phyloP scores from a whole-genome alignment of 2,113 vertebrate species.

The Centropus unirufus region DNA sequence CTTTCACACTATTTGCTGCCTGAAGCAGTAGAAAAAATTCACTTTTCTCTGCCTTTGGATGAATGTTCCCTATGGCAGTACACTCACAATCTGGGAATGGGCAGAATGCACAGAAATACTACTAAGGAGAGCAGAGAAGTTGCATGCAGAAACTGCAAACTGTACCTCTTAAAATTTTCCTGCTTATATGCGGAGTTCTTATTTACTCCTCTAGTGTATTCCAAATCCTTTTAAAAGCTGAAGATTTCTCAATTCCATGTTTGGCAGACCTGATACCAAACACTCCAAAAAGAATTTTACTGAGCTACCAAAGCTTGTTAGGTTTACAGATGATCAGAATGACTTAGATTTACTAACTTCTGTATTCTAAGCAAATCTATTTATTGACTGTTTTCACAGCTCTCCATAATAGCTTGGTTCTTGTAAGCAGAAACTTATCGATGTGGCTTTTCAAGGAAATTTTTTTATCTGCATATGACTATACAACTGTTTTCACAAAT shows the following conservation, averaged over 20 bases:
- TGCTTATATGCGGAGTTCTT: neutral
- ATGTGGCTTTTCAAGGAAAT: neutral
- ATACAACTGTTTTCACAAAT: neutral
- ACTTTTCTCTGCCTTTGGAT: neutral
- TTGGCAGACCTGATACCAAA: neutral
- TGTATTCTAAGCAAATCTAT: neutral
- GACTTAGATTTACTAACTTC: neutral
- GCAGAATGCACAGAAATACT: neutral
- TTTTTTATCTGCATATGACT: neutral
- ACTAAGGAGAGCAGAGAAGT: neutral
- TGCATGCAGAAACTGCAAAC: neutral
- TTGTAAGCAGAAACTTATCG: neutral
- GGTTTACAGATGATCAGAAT: neutral
- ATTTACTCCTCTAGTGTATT: neutral
- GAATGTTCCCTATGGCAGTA: neutral
- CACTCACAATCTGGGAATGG: neutral
- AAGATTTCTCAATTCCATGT: neutral
- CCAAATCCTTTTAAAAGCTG: neutral
- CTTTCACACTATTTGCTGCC: neutral
- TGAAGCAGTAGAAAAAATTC: neutral
- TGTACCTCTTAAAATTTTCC: neutral
- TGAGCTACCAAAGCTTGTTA: neutral
- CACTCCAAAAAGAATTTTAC: neutral
- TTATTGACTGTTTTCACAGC: neutral
- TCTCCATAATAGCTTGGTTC: neutral